Conservation (phyloP, 2,113 vertebrate species). For the Lepus timidus region DNA sequence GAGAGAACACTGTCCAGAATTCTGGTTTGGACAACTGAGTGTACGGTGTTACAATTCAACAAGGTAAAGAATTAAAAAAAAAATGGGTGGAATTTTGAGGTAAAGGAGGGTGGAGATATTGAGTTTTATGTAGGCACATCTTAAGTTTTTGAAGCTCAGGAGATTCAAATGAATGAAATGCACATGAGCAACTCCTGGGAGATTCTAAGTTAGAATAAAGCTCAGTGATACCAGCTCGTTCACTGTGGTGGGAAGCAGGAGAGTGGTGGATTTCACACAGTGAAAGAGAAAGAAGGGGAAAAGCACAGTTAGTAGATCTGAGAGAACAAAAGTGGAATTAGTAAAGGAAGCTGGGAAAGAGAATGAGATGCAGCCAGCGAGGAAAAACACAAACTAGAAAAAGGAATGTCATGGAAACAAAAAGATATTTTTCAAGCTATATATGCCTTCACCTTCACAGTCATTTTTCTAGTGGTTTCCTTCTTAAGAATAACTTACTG, state of each 20-base stretch:
- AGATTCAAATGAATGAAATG: neutral
- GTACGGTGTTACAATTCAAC: neutral
- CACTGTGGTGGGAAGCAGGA: neutral
- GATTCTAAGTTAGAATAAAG: neutral
- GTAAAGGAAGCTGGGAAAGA: neutral
- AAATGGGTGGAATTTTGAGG: neutral
- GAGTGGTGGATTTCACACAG: neutral
- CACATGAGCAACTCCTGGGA: neutral
- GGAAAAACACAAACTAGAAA: neutral
- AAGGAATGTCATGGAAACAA: neutral
- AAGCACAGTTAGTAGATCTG: neutral
- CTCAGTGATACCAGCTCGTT: neutral
- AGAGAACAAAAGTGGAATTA: neutral
- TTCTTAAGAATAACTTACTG: neutral
- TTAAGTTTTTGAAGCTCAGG: neutral
- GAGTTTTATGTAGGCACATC: neutral
- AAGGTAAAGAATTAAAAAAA: neutral
- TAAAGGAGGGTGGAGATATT: neutral
- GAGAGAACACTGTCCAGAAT: neutral
- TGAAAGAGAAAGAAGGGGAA: neutral
- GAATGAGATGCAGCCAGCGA: neutral
- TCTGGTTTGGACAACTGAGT: neutral
- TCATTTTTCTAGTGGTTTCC: neutral
- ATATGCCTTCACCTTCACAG: neutral
- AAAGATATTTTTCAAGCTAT: neutral